Percentiles rank a stretch among this genome's conserved stretches.
Evolutionary conservation across 2,888 invertebrate genomes (phyloP).

Genomic region (Cacoxenus indagator): DNA sequence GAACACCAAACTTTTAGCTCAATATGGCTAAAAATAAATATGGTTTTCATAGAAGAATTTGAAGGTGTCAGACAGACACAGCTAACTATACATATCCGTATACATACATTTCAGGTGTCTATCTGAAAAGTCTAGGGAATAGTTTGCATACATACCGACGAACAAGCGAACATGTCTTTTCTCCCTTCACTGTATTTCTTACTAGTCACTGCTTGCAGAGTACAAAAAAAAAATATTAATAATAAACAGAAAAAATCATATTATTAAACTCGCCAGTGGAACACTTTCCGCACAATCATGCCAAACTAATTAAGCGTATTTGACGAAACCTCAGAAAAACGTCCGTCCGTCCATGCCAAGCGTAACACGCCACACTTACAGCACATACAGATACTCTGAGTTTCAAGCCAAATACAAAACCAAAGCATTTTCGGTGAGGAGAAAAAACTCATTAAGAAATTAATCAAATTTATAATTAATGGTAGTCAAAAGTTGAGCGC

Average conservation of each 20-base stretch:
- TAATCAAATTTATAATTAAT: conserved; percentile 23
- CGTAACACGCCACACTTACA: not conserved
- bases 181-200: too few species aligned
- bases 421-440: not conserved
- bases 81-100: too few species aligned
- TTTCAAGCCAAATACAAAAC: not conserved
- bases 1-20: too few species aligned
- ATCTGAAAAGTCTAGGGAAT: too few species aligned
- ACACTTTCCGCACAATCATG: conserved; percentile 13
- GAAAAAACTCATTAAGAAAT: conserved; percentile 22
- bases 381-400: not conserved
- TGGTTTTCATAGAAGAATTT: too few species aligned
- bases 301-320: conserved; percentile 21
- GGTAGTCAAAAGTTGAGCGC: conserved; percentile 8
- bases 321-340: not conserved
- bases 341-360: not conserved
- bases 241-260: not conserved
- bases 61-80: too few species aligned
- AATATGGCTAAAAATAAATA: too few species aligned
- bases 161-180: too few species aligned
- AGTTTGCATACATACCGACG: too few species aligned
- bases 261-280: not conserved
- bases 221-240: too few species aligned
- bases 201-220: too few species aligned
- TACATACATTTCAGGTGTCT: too few species aligned